These are phyloP conservation scores for Pogonophryne albipinna DNA, from an alignment of 2,797 vertebrate species.

Conservation along the genomic window DNA sequence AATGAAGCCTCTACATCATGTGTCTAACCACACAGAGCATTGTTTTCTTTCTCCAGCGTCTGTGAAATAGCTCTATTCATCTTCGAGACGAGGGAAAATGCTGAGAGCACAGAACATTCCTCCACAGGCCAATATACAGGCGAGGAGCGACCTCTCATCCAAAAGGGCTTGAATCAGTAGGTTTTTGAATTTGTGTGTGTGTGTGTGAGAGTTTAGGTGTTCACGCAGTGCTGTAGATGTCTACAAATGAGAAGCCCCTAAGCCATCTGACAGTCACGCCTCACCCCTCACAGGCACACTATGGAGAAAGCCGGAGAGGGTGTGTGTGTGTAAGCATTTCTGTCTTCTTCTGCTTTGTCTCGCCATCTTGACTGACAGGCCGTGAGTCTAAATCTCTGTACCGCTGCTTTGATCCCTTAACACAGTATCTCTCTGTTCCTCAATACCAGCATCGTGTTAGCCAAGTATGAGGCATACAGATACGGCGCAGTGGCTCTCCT, in stretches of 20 bases:
- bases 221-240: constrained; percentile 62
- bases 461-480: constrained; percentile 68
- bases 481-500: constrained; percentile 61
- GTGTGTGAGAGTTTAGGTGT: constrained; percentile 54
- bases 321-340: constrained; percentile 80
- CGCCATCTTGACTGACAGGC: constrained; percentile 78
- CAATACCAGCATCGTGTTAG: constrained; percentile 69
- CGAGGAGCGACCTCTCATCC: constrained; percentile 62
- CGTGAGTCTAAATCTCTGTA: constrained; percentile 70
- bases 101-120: constrained; percentile 82
- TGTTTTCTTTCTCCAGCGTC: constrained; percentile 76
- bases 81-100: constrained; percentile 78
- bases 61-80: constrained; percentile 81
- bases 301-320: constrained; percentile 49
- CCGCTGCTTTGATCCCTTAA: constrained; percentile 80
- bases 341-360: constrained; percentile 79
- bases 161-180: constrained; percentile 50
- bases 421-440: constrained; percentile 76
- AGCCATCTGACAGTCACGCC: constrained; percentile 78
- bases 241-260: constrained; percentile 77
- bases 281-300: constrained; percentile 72
- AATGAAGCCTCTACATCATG: constrained; percentile 66
- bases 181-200: constrained; percentile 25
- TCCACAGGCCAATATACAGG: constrained; percentile 74
- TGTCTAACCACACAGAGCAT: constrained; percentile 59